These are phyloP conservation scores for Acanthopagrus latus DNA, from an alignment of 2,797 vertebrate genomes.

Conservation along the genomic window DNA sequence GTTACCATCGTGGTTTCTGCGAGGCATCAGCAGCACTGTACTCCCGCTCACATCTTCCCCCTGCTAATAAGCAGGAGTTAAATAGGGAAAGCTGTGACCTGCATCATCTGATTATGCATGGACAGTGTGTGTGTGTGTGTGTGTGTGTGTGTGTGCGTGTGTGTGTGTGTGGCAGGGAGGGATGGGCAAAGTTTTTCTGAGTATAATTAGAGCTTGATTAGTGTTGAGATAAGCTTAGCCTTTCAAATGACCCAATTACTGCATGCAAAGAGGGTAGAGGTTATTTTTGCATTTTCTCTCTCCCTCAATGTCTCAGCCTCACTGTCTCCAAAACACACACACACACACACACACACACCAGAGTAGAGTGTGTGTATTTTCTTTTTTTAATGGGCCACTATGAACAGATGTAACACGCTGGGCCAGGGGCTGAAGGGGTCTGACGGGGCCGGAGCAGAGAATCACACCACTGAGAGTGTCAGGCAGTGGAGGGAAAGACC, in stretches of 20 bases:
- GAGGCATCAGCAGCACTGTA: slow-evolving; percentile 24
- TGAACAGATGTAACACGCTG: slow-evolving; percentile 57
- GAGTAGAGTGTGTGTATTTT: slow-evolving; percentile 40
- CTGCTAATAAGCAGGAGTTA: slow-evolving; percentile 68
- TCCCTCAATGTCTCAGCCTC: slow-evolving; percentile 12
- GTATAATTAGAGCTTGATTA: slow-evolving; percentile 82
- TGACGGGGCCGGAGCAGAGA: slow-evolving; percentile 2
- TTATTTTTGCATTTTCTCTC: slow-evolving; percentile 71
- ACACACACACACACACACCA: slow-evolving; percentile 24
- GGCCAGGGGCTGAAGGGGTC: slow-evolving; percentile 10
- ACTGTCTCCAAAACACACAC: slow-evolving; percentile 6
- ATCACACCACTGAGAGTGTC: slow-evolving; percentile 31
- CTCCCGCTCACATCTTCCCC: slow-evolving; percentile 42
- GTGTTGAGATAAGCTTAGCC: slow-evolving; percentile 82
- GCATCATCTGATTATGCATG: slow-evolving; percentile 74
- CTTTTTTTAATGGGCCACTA: slow-evolving; percentile 61
- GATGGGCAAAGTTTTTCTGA: slow-evolving; percentile 72
- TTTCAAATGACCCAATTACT: slow-evolving; percentile 84
- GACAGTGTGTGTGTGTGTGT: slow-evolving; percentile 16
- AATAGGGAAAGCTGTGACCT: slow-evolving; percentile 68
- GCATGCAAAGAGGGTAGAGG: slow-evolving; percentile 76
- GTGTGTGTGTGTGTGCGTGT: slow-evolving; percentile 30
- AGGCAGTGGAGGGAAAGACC: slow-evolving; percentile 36
- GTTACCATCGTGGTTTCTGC: slow-evolving; percentile 29
- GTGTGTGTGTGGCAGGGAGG: slow-evolving; percentile 31